Evolutionary conservation across 92 coral and sea anemone genomes (phyloP), one percentile per base, ranked within the genome.

Genomic region (Zoanthus gigantus): DNA sequence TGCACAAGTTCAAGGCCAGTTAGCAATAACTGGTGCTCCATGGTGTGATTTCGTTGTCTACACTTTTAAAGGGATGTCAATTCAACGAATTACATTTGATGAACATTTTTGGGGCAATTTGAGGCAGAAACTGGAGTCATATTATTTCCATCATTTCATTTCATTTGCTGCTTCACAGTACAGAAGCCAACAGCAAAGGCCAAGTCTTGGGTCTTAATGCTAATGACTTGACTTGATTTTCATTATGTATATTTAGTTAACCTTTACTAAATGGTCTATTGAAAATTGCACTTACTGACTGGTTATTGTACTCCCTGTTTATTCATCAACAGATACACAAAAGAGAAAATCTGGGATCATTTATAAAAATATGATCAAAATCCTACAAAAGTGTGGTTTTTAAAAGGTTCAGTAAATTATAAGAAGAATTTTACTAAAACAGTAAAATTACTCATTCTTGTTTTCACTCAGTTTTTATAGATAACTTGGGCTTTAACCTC

Each of bases 1-100:
- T 66, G 72, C 72, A 66, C 77, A 72, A 72, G 77, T 72, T 34
- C 77, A 72, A 72, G 52, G 52, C 18, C 52, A 72, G 53, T 34
- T 72, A 45, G 47, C 48, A 34, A 16, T 34, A 45, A 72, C 77
- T 11, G 77, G 77, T 15, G 53, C 77, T 34, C 77, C 47, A 45
- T 5, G 77, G 54, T 72, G 77, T 72, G 77, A 37, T 45, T 72
- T 72, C 50, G 23, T 72, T 45, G 12, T 66, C 72, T 66, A 66
- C 72, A 66, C 37, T 66, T 66, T 66, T 66, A 23, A 66, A 66
- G 72, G 72, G 72, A 66, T 23, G 34, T 18, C 34, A 66, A 66
- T 66, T 66, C 72, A 66, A 66, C 37, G 72, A 66, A 66, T 66
- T 23, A 66, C 72, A 66, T n/a, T 57, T 65, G 71, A 65, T n/a